A percentile compares a stretch with the other conserved stretches of the same genome.
Conservation (phyloP, 1,140 invertebrate species). For the Gyrodactylus bullatarudis region DNA sequence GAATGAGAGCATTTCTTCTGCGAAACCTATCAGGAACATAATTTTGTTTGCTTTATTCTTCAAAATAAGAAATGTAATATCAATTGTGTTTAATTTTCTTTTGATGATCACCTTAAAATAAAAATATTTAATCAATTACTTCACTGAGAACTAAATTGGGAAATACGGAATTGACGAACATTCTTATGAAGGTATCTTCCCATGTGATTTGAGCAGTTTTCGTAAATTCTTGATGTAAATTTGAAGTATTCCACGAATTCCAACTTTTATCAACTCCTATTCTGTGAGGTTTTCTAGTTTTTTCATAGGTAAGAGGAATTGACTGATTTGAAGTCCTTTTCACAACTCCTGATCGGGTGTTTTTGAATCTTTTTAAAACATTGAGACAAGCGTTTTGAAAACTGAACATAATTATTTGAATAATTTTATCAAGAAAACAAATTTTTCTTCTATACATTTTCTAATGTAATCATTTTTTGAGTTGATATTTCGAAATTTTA, state of each 20-base stretch:
- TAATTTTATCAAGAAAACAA: background rate
- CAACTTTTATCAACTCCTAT: background rate
- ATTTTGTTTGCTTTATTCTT: background rate
- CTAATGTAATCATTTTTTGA: background rate
- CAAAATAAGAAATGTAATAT: background rate
- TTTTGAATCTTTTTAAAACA: slow-evolving; percentile 3
- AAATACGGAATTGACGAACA: background rate
- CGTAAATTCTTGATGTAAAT: background rate
- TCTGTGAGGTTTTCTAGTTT: background rate
- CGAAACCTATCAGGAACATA: background rate
- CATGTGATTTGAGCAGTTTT: background rate
- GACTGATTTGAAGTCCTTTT: background rate
- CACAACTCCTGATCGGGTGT: background rate
- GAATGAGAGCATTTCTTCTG: background rate
- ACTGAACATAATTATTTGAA: background rate
- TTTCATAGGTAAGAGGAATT: slow-evolving; percentile 1
- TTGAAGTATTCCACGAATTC: slow-evolving; percentile 3
- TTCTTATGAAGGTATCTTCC: slow-evolving; percentile 3
- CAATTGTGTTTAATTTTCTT: background rate
- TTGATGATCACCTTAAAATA: background rate
- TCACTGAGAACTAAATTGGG: background rate
- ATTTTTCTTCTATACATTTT: background rate
- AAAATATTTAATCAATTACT: background rate
- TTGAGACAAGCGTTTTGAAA: background rate
- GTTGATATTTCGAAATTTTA: background rate